These are phyloP conservation scores for Gymnocheta viridis DNA, from an alignment of 2,888 invertebrate genomes.

Conservation along the genomic window DNA sequence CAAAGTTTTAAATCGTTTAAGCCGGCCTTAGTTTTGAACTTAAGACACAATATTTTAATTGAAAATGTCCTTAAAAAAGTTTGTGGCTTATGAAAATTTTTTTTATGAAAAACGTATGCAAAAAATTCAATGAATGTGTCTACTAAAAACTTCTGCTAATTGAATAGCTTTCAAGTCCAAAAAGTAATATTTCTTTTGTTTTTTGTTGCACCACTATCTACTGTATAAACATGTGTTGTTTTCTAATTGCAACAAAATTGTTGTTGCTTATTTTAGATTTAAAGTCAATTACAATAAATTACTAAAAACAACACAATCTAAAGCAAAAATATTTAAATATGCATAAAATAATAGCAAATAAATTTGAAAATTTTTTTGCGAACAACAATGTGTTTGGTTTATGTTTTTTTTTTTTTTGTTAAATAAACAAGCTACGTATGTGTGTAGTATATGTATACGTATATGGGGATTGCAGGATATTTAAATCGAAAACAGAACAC, in stretches of 20 bases:
- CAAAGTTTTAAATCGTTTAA: conserved; percentile 22
- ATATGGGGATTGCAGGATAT: background rate
- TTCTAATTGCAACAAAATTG: conserved; percentile 22
- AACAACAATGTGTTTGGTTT: background rate
- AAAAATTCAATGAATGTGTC: background rate
- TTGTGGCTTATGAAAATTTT: background rate
- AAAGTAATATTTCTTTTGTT: background rate
- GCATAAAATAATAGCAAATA: conserved; percentile 16
- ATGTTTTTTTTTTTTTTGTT: background rate
- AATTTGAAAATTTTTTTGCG: background rate
- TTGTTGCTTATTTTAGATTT: conserved; percentile 18
- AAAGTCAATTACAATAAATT: conserved; percentile 58
- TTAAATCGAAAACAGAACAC: background rate
- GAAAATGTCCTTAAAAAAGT: background rate
- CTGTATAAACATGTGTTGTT: background rate
- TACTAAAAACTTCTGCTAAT: background rate
- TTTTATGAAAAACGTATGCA: background rate
- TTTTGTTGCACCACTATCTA: background rate
- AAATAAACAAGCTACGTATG: too few species aligned
- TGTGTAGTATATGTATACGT: background rate
- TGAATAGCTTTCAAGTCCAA: background rate
- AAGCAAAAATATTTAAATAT: conserved; percentile 1
- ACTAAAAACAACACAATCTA: conserved; percentile 19
- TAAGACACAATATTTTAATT: background rate
- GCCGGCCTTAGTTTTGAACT: conserved; percentile 8